phyloP scores from a whole-genome alignment of 2,888 invertebrate species.

The Griposia aprilina region DNA sequence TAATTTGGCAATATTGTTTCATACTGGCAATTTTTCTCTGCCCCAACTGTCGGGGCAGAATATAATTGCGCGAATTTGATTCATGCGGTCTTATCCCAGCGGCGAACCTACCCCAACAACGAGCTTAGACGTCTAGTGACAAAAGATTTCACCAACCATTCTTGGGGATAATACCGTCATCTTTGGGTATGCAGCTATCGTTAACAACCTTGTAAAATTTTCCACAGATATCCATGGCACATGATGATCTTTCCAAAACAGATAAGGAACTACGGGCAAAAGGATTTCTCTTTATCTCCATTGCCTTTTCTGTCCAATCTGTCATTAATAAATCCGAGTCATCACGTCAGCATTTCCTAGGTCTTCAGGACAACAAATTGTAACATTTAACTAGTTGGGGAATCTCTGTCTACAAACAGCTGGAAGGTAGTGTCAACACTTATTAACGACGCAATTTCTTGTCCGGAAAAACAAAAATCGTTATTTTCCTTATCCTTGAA shows the following conservation, averaged over 20 bases:
- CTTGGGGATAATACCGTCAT: not conserved
- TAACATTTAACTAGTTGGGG: not conserved
- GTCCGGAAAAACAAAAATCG: not conserved
- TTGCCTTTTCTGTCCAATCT: too few species aligned
- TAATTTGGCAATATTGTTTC: not conserved
- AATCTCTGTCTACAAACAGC: constrained; percentile 4
- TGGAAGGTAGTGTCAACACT: not conserved
- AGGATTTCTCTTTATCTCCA: too few species aligned
- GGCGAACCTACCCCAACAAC: not conserved
- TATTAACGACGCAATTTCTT: not conserved
- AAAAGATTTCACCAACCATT: not conserved
- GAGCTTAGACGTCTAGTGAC: not conserved
- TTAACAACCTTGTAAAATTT: not conserved
- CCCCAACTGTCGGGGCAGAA: not conserved
- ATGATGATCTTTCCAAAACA: too few species aligned
- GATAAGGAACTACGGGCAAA: too few species aligned
- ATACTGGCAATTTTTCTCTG: not conserved
- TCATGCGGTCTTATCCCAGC: not conserved
- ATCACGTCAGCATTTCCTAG: not conserved
- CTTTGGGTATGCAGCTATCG: not conserved
- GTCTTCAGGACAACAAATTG: not conserved
- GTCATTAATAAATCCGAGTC: not conserved
- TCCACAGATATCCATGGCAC: not conserved
- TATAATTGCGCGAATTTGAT: not conserved
- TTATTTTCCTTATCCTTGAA: constrained; percentile 7